These are phyloP conservation scores for Steatocranus sp. DNA, from an alignment of 2,797 vertebrate species.

Conservation along the genomic window DNA sequence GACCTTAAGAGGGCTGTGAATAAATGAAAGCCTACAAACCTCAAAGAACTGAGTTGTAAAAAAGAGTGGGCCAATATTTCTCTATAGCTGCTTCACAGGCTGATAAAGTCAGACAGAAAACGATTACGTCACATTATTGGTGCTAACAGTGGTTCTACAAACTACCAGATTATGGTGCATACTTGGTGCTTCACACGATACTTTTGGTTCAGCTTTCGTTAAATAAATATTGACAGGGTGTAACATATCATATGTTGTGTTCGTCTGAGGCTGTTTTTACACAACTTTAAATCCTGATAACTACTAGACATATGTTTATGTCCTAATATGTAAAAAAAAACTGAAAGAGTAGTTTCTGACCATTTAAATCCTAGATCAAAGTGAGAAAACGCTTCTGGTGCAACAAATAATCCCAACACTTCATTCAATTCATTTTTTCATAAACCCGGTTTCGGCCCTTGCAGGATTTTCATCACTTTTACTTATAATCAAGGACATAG, in stretches of 20 bases:
- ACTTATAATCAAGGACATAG: not conserved
- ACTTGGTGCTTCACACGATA: not conserved
- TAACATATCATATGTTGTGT: not conserved
- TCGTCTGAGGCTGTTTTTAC: not conserved
- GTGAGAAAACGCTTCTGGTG: not conserved
- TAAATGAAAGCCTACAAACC: accelerated
- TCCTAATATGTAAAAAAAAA: not conserved
- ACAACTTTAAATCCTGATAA: not conserved
- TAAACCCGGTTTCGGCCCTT: not conserved
- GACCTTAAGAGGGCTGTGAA: not conserved
- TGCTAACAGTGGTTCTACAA: not conserved
- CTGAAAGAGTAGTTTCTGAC: accelerated
- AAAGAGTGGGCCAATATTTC: not conserved
- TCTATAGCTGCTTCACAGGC: not conserved
- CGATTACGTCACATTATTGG: not conserved
- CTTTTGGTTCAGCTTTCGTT: not conserved
- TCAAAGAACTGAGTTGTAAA: not conserved
- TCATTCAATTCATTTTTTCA: not conserved
- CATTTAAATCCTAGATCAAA: not conserved
- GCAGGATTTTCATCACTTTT: not conserved
- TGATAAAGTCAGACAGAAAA: not conserved
- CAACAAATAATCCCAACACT: not conserved
- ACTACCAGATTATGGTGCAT: not conserved
- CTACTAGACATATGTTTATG: not conserved
- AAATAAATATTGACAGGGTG: not conserved